Percentiles rank a stretch among this genome's conserved stretches.
phyloP scores from a whole-genome alignment of 2,797 vertebrate species.

The Lagocephalus sceleratus region DNA sequence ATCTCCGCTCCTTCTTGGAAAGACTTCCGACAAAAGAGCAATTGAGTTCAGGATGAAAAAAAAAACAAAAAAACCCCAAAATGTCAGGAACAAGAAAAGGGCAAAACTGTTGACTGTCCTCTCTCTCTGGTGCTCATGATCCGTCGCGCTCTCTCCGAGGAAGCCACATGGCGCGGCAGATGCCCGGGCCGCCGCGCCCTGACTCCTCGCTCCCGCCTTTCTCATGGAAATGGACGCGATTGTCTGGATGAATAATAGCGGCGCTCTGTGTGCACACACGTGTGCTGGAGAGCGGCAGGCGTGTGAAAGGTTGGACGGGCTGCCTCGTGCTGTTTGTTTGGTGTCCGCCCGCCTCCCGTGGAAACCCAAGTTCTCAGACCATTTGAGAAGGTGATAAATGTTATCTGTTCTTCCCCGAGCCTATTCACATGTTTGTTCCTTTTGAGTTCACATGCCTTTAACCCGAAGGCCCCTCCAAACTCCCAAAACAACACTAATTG shows the following conservation, averaged over 20 bases:
- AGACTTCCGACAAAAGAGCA: neutral
- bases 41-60: neutral
- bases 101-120: conserved; percentile 1
- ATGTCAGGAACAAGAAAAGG: conserved; percentile 15
- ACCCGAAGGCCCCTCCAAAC: neutral
- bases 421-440: conserved; percentile 8
- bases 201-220: conserved; percentile 61
- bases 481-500: conserved; percentile 1
- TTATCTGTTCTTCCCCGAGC: neutral
- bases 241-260: conserved; percentile 62
- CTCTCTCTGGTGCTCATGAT: conserved; percentile 6
- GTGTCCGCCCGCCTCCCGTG: neutral
- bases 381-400: neutral
- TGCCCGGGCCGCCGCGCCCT: conserved; percentile 53
- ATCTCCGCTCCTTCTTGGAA: neutral
- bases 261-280: conserved; percentile 26
- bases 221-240: conserved; percentile 72
- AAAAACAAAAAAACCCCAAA: neutral
- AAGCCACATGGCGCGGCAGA: conserved; percentile 68
- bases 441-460: neutral
- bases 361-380: neutral
- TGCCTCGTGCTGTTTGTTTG: conserved; percentile 9
- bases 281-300: conserved; percentile 22
- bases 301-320: conserved; percentile 19
- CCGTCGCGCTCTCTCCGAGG: conserved; percentile 1